These are phyloP conservation scores for Tetragonisca angustula DNA, from an alignment of 2,888 invertebrate genomes.

Conservation along the genomic window DNA sequence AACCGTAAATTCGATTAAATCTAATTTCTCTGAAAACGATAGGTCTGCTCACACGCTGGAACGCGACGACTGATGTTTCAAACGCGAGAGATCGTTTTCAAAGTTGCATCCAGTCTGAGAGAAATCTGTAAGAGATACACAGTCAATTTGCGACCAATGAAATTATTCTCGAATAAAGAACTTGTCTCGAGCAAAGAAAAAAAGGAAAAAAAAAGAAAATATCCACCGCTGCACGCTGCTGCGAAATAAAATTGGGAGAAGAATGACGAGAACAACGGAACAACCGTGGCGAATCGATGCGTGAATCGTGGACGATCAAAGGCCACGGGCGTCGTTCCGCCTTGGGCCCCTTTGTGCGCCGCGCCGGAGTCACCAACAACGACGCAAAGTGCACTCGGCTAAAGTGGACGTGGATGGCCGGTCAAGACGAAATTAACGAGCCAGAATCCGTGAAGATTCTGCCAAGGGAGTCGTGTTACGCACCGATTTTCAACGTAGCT, in stretches of 20 bases:
- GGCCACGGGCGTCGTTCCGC: constrained; percentile 45
- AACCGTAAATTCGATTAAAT: too few relatives aligned
- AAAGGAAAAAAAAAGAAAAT: too few relatives aligned
- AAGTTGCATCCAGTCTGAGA: too few relatives aligned
- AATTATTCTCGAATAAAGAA: too few relatives aligned
- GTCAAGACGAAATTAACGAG: constrained; percentile 73
- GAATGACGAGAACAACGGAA: constrained; percentile 7
- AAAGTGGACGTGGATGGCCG: constrained; percentile 72
- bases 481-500: neutral
- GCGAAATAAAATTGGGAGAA: neutral
- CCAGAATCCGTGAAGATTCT: constrained; percentile 67
- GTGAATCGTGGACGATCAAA: constrained; percentile 60
- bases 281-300: constrained; percentile 39
- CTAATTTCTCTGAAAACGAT: too few relatives aligned
- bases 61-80: too few relatives aligned
- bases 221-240: too few relatives aligned
- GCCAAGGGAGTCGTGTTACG: constrained; percentile 16
- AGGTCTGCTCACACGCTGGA: too few relatives aligned
- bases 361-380: constrained; percentile 38
- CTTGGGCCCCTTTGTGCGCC: constrained; percentile 50
- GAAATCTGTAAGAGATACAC: too few relatives aligned
- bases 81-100: too few relatives aligned
- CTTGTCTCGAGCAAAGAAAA: too few relatives aligned
- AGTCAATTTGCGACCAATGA: too few relatives aligned
- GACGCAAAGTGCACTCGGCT: constrained; percentile 66